Evolutionary conservation across 2,113 vertebrate genomes (phyloP), one percentile per base, ranked within the genome.

Genomic region (Pangasianodon gigas): DNA sequence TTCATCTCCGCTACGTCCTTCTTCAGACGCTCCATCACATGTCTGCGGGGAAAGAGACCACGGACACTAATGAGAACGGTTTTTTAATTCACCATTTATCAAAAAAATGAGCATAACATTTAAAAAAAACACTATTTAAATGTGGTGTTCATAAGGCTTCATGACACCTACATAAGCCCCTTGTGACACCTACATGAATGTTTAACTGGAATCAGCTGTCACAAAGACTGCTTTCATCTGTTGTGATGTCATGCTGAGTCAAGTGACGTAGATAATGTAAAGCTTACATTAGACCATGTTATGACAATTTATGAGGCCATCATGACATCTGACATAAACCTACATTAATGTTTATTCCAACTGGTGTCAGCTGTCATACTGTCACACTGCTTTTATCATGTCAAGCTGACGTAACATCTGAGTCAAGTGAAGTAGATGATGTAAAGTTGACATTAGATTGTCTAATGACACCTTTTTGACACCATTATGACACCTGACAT

Each of bases 1-100:
- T 92, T 96, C 97, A 99, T 97, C 92, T 96, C 93, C 87, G 88
- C 62, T 88, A 99, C 97, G 90, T 98, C 96, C 41, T 91, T 91
- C 94, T 96, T 97, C 91, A 99, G 95, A 85, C 93, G 95, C 37
- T 97, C 95, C 91, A 95, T 96, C 94, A 99, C 96, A 96, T 97
- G 94, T 90, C 98, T 99, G 93, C 26, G 91, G 44, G 86, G 5
- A 87, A 6, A 65, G 9, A 65, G 1, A 90, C 14, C 32, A 37
- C 1, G 1, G 32, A 58, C 1, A 4, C 18, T 11, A 54, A 52
- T 3, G 3, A 56, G 10, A 29, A 79, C 41, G 2, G 71, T 10
- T 46, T 74, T 79, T 46, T 26, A 77, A 14, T 29, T 48, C 3
- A 84, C 2, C 26, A 6, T 29, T 41, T 58, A 26, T 58, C 6